Percentiles rank a stretch among this genome's conserved stretches.
These are phyloP conservation scores for Nebria ingens DNA, from an alignment of 1,140 invertebrate species.

Conservation along the genomic window DNA sequence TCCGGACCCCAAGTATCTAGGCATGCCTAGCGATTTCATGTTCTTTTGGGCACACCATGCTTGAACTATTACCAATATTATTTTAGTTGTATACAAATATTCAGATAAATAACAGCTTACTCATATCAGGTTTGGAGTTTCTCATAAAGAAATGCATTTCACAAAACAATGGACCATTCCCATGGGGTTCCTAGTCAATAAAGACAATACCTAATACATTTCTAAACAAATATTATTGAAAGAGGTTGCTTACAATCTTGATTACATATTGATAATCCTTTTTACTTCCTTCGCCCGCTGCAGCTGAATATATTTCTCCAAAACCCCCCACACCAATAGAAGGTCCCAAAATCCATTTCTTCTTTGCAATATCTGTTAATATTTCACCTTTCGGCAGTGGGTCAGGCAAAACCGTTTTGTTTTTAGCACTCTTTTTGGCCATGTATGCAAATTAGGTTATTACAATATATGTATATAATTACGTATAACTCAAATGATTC, in stretches of 20 bases:
- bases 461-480: background rate
- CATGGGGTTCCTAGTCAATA: conserved; percentile 68
- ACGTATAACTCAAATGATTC: background rate
- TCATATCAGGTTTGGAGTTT: conserved; percentile 67
- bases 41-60: conserved; percentile 63
- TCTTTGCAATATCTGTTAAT: conserved; percentile 61
- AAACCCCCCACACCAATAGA: conserved; percentile 90
- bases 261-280: conserved; percentile 55
- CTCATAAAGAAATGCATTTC: conserved; percentile 92
- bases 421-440: conserved; percentile 33
- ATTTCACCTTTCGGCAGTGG: conserved; percentile 65
- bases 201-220: conserved; percentile 16
- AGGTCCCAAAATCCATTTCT: conserved; percentile 75
- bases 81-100: conserved; percentile 18
- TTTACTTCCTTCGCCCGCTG: conserved; percentile 38
- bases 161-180: conserved; percentile 88
- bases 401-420: conserved; percentile 59
- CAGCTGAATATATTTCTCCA: conserved; percentile 81
- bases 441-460: conserved; percentile 12
- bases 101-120: conserved; percentile 41
- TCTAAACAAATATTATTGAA: conserved; percentile 13
- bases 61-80: conserved; percentile 53
- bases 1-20: conserved; percentile 72
- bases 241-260: conserved; percentile 75
- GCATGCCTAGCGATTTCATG: conserved; percentile 73